These are phyloP conservation scores for Ammodytes marinus DNA, from an alignment of 2,113 vertebrate species.

Conservation along the genomic window DNA sequence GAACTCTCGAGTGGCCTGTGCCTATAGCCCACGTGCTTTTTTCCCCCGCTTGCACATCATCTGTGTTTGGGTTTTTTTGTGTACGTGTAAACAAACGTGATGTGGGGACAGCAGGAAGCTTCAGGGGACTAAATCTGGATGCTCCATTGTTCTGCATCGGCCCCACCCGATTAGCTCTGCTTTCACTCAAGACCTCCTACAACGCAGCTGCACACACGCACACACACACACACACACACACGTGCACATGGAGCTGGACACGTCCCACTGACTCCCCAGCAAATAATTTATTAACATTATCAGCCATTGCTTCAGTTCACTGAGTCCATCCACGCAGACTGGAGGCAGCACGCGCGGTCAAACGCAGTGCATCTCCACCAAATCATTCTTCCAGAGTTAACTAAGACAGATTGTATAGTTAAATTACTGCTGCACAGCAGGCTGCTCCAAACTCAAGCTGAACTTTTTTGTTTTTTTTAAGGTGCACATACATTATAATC, in stretches of 20 bases:
- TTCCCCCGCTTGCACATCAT: conserved; percentile 26
- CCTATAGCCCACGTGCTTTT: conserved; percentile 30
- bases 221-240: neutral
- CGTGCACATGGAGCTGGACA: neutral
- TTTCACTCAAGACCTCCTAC: conserved; percentile 41
- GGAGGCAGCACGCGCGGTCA: conserved; percentile 54
- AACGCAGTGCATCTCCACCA: conserved; percentile 47
- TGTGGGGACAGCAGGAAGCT: conserved; percentile 35
- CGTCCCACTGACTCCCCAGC: conserved; percentile 30
- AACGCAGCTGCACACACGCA: neutral
- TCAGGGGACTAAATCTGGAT: conserved; percentile 35
- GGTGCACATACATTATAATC: conserved; percentile 19
- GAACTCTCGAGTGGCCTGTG: conserved; percentile 9
- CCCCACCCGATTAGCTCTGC: conserved; percentile 29
- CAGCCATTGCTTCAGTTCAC: conserved; percentile 51
- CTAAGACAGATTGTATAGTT: conserved; percentile 47
- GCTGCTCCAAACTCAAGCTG: conserved; percentile 10
- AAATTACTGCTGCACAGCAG: conserved; percentile 3
- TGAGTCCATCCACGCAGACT: conserved; percentile 43
- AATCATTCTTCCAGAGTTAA: conserved; percentile 55
- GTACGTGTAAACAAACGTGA: conserved; percentile 44
- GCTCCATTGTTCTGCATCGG: conserved; percentile 23
- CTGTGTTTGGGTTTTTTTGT: conserved; percentile 57
- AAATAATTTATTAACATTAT: conserved; percentile 60
- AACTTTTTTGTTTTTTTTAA: conserved; percentile 7